Base-by-base conservation (phyloP, 2,797 vertebrate genomes). In the Enoplosus armatus region DNA sequence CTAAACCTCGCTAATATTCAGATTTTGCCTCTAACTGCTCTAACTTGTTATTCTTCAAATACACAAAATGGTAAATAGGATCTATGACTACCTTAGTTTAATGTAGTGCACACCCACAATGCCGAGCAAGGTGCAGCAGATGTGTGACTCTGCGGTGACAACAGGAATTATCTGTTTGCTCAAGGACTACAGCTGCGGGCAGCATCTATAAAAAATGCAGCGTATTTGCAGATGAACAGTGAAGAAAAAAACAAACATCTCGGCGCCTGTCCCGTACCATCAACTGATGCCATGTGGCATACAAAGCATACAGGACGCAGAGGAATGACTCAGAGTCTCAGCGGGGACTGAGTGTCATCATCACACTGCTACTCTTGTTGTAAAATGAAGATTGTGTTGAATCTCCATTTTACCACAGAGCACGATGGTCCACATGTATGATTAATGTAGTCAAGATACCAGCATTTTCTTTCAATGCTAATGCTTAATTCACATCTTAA, bases 161-260 rank as follows among this genome's bases (percentile, higher is more conserved):
- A 75, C 78, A 75, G 83, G 82, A 81, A 87, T 88, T 72, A 90
- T 86, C 62, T 75, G 81, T 92, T 89, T 84, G 77, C 75, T 88
- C 80, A 72, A 79, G 78, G 77, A 82, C 74, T 81, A 73, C 80
- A 68, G 87, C 89, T 82, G 70, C 77, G 45, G 77, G 80, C 85
- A 62, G 82, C 60, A 35, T 79, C 75, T 62, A 67, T 75, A 69
- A 83, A 73, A 84, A 73, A 87, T 59, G 72, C 31, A 66, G 53
- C 15, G 53, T 61, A 74, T 86, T 88, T 86, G 75, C 61, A 84
- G 84, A 89, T 68, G 72, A 68, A 60, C 39, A n/a, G 41, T 10
- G 27, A 54, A 56, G 56, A 51, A 63, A 73, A 43, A 75, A 76
- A 82, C 18, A 85, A 86, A 77, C 65, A 80, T 68, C 56, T 37